Evolutionary conservation across 2,888 invertebrate species (phyloP), one percentile per base, ranked within the genome.

Genomic region (Monochamus alternatus): DNA sequence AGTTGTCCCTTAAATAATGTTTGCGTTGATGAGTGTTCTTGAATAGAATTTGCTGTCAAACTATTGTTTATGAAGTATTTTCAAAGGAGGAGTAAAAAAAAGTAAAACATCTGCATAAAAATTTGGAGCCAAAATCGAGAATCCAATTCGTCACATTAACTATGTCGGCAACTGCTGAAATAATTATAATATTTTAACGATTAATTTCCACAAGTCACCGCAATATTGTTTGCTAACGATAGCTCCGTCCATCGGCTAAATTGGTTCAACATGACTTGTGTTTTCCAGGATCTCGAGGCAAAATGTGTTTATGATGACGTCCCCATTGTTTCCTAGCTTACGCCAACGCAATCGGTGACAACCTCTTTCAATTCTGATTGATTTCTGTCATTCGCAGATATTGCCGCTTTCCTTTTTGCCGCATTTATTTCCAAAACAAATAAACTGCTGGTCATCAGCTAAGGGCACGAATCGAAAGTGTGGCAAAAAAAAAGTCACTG

Each of bases 261-360:
- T 89, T 89, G 89, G 88, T 86, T 86, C 82, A 83, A 85, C 87
- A 87, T 89, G 89, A 89, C 88, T 88, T 87, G 86, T 85, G 81
- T 87, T 89, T 89, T 86, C 87, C 82, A 84, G 84, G 86, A 87
- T 86, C 86, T 82, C 82, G 83, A 84, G 81, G 82, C 84, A 84
- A 88, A 88, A 88, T 89, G 88, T 87, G 88, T 88, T 88, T 89
- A 88, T 88, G 89, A 89, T 88, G 88, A 88, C 88, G 87, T 88
- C 87, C 87, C 87, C 84, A 84, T 87, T 87, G 87, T 87, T 87
- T 88, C 84, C 85, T 78, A 82, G 84, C 75, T 78, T 78, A 75
- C 76, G 74, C 79, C 75, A 73, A 75, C 78, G 75, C 80, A 81
- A 79, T 78, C 80, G 82, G 82, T 83, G 83, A 84, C 83, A 84